A percentile compares a stretch with the other conserved stretches of the same genome.
Conservation (phyloP, 2,113 vertebrate species). For the Rhynchomys soricoides region DNA sequence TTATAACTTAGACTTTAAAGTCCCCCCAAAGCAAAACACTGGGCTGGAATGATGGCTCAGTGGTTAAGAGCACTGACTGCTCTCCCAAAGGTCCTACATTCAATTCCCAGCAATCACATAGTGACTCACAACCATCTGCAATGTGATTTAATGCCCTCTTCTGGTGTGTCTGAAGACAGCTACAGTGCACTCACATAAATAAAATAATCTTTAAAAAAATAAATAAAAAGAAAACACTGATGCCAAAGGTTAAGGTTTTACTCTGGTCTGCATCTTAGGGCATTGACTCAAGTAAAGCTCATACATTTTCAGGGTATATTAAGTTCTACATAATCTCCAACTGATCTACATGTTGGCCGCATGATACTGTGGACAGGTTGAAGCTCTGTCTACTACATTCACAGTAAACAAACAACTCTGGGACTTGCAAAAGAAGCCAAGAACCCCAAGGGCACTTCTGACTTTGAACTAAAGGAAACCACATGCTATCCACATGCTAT, state of each 20-base stretch:
- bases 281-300: constrained; percentile 5
- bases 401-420: constrained; percentile 43
- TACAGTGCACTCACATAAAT: too few relatives aligned
- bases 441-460: constrained; percentile 32
- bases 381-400: not conserved
- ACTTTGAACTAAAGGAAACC: constrained; percentile 66
- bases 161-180: too few relatives aligned
- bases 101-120: too few relatives aligned
- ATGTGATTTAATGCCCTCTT: too few relatives aligned
- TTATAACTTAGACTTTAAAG: not conserved
- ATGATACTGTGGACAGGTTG: constrained; percentile 58
- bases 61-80: too few relatives aligned
- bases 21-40: not conserved
- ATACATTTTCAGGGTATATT: not conserved
- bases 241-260: constrained; percentile 41
- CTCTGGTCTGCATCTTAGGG: constrained; percentile 9
- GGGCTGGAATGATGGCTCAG: too few relatives aligned
- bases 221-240: constrained; percentile 55
- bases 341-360: not conserved
- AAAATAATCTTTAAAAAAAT: too few relatives aligned
- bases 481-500: not conserved
- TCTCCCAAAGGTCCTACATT: too few relatives aligned
- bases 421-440: constrained; percentile 41
- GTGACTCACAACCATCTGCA: too few relatives aligned
- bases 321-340: not conserved